Evolutionary conservation across 1,140 invertebrate species (phyloP), one percentile per base, ranked within the genome.

Genomic region (Oryzaephilus surinamensis): DNA sequence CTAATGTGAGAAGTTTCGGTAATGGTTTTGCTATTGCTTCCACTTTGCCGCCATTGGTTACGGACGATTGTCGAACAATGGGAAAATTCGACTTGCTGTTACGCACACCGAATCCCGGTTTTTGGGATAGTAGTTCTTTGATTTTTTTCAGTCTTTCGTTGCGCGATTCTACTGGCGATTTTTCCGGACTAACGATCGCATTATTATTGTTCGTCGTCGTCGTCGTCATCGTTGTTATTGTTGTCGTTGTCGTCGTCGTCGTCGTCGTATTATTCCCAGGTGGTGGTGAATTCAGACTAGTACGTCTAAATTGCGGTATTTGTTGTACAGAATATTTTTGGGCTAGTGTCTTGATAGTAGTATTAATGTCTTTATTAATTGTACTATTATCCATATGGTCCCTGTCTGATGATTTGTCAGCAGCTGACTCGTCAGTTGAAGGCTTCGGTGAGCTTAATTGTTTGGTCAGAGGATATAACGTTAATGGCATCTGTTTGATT

Each of bases 1-100:
- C 88, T 32, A 90, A 61, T 2, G 82, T 82, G 36, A 88, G 65
- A 8, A 88, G 56, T 36, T 81, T 77, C 0, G 83, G 83, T 20
- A 80, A 66, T 35, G 68, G 62, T 43, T 71, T 72, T 26, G 66
- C 71, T 1, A 68, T 61, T 1, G 65, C 54, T 41, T 73, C 69
- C 2, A 64, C 32, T 45, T 67, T 63, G 10, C 69, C 68, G n/a
- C 61, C 60, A n/a, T 8, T 24, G 21, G 60, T 60, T 3, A 68
- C 66, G 1, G 70, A 69, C 17, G 66, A 67, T 28, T 70, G 55
- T 38, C 71, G 55, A 1, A 76, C 72, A 29, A 75, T 51, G 2
- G 73, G 73, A 51, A 70, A 76, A 48, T 45, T 66, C 11, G 49
- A 41, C 31, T 45, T 50, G 6, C 58, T 51, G 55, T 66, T 12